A percentile compares a stretch with the other conserved stretches of the same genome.
Evolutionary conservation across 2,797 vertebrate species (phyloP).

Genomic region (Masticophis lateralis): DNA sequence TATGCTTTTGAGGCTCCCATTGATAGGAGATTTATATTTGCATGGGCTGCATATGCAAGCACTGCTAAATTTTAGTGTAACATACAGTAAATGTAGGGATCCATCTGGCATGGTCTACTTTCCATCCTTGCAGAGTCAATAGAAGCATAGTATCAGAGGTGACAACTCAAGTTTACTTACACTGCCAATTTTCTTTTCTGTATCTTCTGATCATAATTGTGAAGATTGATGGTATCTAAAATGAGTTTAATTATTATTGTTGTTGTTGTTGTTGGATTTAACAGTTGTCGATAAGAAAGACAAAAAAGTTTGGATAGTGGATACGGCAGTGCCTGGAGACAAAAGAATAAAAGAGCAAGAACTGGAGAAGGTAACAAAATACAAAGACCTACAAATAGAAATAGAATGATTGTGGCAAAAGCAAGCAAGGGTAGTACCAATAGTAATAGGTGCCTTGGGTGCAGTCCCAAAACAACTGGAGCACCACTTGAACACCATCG

Average conservation of each 20-base stretch:
- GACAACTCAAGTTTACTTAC: not conserved
- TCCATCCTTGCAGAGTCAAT: not conserved
- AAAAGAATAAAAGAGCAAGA: no score
- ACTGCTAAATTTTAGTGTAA: not conserved
- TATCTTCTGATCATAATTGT: not conserved
- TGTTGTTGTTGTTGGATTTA: no score
- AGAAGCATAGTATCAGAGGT: not conserved
- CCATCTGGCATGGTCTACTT: not conserved
- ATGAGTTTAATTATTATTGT: not conserved
- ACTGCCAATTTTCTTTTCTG: not conserved
- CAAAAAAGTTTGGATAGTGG: no score
- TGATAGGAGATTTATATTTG: not conserved
- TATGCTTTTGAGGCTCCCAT: not conserved
- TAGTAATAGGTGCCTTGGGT: no score
- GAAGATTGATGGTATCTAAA: not conserved
- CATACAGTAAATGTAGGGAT: not conserved
- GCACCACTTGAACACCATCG: no score
- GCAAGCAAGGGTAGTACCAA: no score
- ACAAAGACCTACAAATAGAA: no score
- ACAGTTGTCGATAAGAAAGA: no score
- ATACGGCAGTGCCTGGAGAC: no score
- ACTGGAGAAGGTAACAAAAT: no score
- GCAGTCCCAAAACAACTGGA: no score
- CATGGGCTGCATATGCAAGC: not conserved
- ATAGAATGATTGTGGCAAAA: no score